phyloP scores from a whole-genome alignment of 2,888 invertebrate genomes.

The Xestia ashworthii region DNA sequence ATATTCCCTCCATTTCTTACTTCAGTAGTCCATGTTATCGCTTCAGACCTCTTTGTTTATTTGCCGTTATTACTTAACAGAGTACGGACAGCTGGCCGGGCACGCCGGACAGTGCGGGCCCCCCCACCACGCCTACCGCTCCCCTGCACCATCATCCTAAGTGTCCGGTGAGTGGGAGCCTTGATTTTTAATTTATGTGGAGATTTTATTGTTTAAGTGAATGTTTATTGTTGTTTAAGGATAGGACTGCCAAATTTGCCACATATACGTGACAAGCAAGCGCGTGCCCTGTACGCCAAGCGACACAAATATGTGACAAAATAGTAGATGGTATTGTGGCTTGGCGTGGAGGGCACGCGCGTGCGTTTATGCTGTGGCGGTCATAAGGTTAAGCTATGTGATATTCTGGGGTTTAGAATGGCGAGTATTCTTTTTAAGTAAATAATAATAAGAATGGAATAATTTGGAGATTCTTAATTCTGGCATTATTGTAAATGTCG shows the following conservation, averaged over 20 bases:
- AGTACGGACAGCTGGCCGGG: slow-evolving; percentile 90
- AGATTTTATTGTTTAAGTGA: background rate
- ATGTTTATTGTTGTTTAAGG: background rate
- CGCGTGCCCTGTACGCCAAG: too few species aligned
- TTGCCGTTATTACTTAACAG: slow-evolving; percentile 71
- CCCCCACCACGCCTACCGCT: slow-evolving; percentile 86
- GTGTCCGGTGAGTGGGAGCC: slow-evolving; percentile 82
- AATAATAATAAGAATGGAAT: too few species aligned
- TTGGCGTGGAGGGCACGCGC: too few species aligned
- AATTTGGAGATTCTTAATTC: too few species aligned
- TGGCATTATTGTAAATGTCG: too few species aligned
- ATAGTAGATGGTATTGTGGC: too few species aligned
- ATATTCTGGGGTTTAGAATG: background rate
- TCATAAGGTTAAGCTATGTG: fast-evolving
- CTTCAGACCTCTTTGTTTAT: slow-evolving; percentile 45
- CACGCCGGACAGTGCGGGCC: slow-evolving; percentile 88
- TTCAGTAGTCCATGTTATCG: slow-evolving; percentile 37
- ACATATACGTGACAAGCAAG: too few species aligned
- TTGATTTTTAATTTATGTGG: background rate
- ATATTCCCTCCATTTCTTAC: slow-evolving; percentile 6
- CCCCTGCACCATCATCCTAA: slow-evolving; percentile 85
- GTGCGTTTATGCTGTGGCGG: too few species aligned
- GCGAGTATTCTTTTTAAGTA: too few species aligned
- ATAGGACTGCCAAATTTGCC: too few species aligned
- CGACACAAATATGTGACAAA: too few species aligned